Evolutionary conservation across 1,140 invertebrate species (phyloP).

Genomic region (Artemia franciscana): DNA sequence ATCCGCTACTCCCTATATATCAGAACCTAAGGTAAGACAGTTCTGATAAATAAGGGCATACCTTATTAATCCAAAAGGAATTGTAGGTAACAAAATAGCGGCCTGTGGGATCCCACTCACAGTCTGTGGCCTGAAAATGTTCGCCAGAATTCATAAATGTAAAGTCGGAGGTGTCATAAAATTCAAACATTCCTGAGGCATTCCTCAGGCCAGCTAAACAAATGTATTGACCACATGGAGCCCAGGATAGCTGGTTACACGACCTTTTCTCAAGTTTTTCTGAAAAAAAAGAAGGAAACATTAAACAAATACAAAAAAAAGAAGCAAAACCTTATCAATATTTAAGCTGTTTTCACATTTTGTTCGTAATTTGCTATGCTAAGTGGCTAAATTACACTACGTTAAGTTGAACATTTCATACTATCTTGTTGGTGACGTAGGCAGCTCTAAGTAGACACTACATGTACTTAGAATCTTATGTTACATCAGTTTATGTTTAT

Average conservation of each 20-base stretch:
- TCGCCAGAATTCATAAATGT: conserved; percentile 77
- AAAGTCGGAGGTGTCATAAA: conserved; percentile 83
- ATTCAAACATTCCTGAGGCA: conserved; percentile 74
- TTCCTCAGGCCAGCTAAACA: conserved; percentile 61
- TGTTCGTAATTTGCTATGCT: too few species aligned
- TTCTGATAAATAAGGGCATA: conserved; percentile 13
- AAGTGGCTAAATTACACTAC: too few species aligned
- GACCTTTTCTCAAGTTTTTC: conserved; percentile 71
- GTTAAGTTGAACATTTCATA: too few species aligned
- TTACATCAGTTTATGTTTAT: too few species aligned
- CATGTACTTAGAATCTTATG: too few species aligned
- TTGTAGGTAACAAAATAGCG: conserved; percentile 87
- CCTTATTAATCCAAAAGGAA: conserved; percentile 85
- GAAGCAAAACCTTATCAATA: conserved; percentile 3
- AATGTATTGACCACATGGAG: conserved; percentile 74
- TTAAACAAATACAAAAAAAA: conserved; percentile 7
- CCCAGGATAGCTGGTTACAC: conserved; percentile 91
- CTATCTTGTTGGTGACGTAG: too few species aligned
- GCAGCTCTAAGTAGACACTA: too few species aligned
- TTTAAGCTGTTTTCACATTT: too few species aligned
- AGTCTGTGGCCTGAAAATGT: conserved; percentile 80
- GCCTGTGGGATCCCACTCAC: conserved; percentile 98
- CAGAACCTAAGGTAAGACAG: too few species aligned
- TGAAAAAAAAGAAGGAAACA: conserved; percentile 17
- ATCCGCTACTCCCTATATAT: too few species aligned